phyloP scores from a whole-genome alignment of 1,140 invertebrate species.

The Phthorimaea operculella region DNA sequence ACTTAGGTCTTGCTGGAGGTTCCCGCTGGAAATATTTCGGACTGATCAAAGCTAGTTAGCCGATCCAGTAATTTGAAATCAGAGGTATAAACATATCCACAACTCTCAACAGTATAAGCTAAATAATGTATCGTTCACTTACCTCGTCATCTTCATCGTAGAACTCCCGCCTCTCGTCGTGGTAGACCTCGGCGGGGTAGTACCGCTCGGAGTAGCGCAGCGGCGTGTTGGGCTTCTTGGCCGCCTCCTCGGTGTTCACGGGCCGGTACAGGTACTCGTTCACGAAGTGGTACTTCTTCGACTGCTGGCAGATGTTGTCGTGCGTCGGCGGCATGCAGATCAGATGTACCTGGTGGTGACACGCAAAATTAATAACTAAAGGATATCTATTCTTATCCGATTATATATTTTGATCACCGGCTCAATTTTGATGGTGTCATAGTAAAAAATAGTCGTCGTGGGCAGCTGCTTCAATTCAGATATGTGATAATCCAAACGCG shows the following conservation, averaged over 20 bases:
- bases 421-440: too few species aligned
- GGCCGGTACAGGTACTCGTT: constrained; percentile 94
- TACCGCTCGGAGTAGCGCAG: constrained; percentile 88
- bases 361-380: neutral
- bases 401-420: too few species aligned
- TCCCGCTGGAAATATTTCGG: too few species aligned
- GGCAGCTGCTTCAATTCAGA: too few species aligned
- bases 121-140: neutral
- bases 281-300: constrained; percentile 90
- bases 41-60: too few species aligned
- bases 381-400: too few species aligned
- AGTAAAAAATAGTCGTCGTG: too few species aligned
- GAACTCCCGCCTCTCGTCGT: constrained; percentile 73
- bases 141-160: constrained; percentile 71
- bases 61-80: too few species aligned
- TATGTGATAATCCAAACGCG: too few species aligned
- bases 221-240: constrained; percentile 83
- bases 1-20: too few species aligned
- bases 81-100: too few species aligned
- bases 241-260: constrained; percentile 82
- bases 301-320: constrained; percentile 91
- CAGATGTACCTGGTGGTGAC: constrained; percentile 77
- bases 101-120: too few species aligned
- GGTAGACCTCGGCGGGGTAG: constrained; percentile 79
- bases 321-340: constrained; percentile 92